These are phyloP conservation scores for Emys orbicularis DNA, from an alignment of 2,797 vertebrate genomes.

Conservation along the genomic window DNA sequence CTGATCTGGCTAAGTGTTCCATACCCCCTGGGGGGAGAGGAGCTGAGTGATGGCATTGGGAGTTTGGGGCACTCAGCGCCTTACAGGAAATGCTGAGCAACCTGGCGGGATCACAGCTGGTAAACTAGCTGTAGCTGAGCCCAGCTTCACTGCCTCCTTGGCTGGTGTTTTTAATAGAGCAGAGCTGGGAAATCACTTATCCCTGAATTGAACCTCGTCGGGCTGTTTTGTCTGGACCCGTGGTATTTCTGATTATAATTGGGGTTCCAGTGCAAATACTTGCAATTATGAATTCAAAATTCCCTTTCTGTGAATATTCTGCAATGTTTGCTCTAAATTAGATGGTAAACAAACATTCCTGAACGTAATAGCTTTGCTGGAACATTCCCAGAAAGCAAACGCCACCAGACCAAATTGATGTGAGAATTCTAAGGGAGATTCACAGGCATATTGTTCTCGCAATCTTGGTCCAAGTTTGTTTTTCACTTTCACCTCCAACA, in stretches of 20 bases:
- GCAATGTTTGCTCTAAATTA: not conserved
- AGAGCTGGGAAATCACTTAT: not conserved
- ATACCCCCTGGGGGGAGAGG: too few species aligned
- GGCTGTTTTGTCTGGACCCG: not conserved
- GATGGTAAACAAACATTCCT: not conserved
- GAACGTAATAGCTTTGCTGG: not conserved
- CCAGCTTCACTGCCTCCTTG: not conserved
- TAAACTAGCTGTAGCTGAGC: not conserved
- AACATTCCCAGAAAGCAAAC: not conserved
- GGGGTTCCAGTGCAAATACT: too few species aligned
- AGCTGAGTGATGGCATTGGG: too few species aligned
- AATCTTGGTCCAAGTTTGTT: not conserved
- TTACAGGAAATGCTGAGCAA: not conserved
- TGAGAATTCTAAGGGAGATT: fast-evolving
- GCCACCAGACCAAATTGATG: not conserved
- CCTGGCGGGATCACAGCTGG: too few species aligned
- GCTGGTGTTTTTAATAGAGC: not conserved
- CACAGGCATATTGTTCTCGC: not conserved
- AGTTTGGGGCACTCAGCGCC: not conserved
- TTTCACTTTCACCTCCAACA: not conserved
- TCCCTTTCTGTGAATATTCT: not conserved
- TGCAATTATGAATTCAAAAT: not conserved
- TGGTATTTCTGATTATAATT: not conserved
- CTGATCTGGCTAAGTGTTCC: not conserved
- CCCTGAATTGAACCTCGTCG: not conserved